phyloP scores from a whole-genome alignment of 2,888 invertebrate species.

The Perdita meconis region DNA sequence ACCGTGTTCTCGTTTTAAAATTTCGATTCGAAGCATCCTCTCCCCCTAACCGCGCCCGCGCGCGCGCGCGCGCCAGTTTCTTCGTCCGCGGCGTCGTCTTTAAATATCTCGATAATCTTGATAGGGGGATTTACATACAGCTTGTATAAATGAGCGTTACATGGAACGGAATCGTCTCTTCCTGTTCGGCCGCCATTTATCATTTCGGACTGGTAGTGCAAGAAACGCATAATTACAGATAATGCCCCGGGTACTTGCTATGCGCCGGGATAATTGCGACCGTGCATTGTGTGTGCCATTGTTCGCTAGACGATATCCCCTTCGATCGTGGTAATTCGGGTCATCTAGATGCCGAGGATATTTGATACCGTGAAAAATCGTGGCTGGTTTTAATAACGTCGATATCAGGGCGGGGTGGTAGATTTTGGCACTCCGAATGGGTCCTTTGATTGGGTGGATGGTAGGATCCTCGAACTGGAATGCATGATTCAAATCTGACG shows the following conservation, averaged over 20 bases:
- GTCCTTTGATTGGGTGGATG: background rate
- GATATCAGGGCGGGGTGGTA: background rate
- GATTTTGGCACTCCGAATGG: background rate
- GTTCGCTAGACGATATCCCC: conserved; percentile 51
- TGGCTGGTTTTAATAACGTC: background rate
- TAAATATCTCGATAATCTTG: conserved; percentile 25
- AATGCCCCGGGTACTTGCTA: conserved; percentile 56
- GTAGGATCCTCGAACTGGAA: no score
- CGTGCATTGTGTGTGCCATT: conserved; percentile 43
- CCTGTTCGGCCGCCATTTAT: conserved; percentile 57
- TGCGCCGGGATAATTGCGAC: conserved; percentile 62
- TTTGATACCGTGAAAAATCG: conserved; percentile 18
- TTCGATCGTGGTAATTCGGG: conserved; percentile 42
- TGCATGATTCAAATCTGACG: background rate
- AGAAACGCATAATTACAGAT: conserved; percentile 68
- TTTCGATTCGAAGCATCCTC: no score
- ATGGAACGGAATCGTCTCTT: conserved; percentile 49
- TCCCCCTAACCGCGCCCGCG: no score
- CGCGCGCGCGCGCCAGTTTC: no score
- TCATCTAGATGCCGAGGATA: conserved; percentile 24
- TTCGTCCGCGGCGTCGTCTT: conserved; percentile 1
- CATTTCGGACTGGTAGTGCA: conserved; percentile 55
- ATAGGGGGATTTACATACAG: conserved; percentile 40
- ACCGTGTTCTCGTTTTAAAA: background rate
- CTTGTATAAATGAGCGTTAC: conserved; percentile 36